Conservation (phyloP, 1,140 invertebrate genomes). For the Drosophila repleta region DNA sequence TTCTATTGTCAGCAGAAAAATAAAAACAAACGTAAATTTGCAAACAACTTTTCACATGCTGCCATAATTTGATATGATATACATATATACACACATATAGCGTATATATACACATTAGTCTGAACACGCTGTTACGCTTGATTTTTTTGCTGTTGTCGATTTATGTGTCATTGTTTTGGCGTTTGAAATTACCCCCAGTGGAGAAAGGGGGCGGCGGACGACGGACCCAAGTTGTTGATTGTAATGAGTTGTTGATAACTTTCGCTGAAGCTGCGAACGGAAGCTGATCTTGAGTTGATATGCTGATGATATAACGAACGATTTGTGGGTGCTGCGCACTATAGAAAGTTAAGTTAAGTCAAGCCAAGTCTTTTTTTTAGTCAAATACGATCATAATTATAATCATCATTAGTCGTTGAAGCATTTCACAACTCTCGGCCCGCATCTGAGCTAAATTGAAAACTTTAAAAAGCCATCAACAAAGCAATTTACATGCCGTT, state of each 20-base stretch:
- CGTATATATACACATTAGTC: slow-evolving; percentile 19
- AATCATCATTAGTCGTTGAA: slow-evolving; percentile 46
- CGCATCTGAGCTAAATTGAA: slow-evolving; percentile 57
- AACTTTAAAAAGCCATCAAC: slow-evolving; percentile 46
- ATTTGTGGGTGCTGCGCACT: slow-evolving; percentile 57
- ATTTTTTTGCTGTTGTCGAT: slow-evolving; percentile 52
- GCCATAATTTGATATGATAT: slow-evolving; percentile 1
- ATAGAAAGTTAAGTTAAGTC: slow-evolving; percentile 43
- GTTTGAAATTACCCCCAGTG: slow-evolving; percentile 62
- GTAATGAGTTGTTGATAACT: slow-evolving; percentile 67
- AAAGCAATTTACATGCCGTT: slow-evolving; percentile 41
- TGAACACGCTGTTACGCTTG: slow-evolving; percentile 62
- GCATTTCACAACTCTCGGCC: slow-evolving; percentile 7
- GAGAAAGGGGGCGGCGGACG: slow-evolving; percentile 5
- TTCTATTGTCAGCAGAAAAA: slow-evolving; percentile 51
- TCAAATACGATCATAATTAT: slow-evolving; percentile 34
- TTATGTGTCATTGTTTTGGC: slow-evolving; percentile 73
- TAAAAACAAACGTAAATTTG: slow-evolving; percentile 18
- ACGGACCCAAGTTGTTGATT: slow-evolving; percentile 35
- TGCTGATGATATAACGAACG: slow-evolving; percentile 56
- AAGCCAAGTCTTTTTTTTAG: slow-evolving; percentile 1
- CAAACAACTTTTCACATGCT: slow-evolving; percentile 53
- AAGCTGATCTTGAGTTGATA: slow-evolving; percentile 57
- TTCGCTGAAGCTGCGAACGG: slow-evolving; percentile 55
- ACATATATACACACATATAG: slow-evolving; percentile 9